Evolutionary conservation across 2,797 vertebrate genomes (phyloP), one percentile per base, ranked within the genome.

Genomic region (Trachops cirrhosus): DNA sequence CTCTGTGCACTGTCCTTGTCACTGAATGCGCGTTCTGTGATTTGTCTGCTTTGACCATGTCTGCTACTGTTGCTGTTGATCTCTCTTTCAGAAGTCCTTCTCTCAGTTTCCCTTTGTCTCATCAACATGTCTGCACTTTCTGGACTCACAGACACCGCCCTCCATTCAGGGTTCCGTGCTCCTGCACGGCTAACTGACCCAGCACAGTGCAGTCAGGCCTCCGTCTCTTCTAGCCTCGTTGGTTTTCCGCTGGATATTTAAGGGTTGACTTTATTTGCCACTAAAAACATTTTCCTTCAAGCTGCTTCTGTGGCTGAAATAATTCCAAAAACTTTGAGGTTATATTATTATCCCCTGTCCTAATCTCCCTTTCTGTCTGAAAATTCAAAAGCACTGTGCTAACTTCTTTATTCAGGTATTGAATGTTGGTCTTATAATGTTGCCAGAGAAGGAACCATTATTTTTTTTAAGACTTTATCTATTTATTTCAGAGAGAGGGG

Each of bases 271-370:
- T 62, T 87, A 41, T 67, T 89, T 84, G 21, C 10, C 52, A 18
- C 39, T 39, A 19, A 87, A 86, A 93, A 73, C 37, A 34, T 77
- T 90, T 97, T 89, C 32, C 73, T 95, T 87, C 26, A 77, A 54
- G 34, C 18, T 68, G 15, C 29, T 95, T 86, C 73, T 62, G 3
- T 54, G 37, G 89, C 41, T 82, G 54, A 41, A 95, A 89, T 6
- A 88, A 96, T 90, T 85, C 19, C 34, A 50, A 75, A 86, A 59
- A 19, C 48, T 93, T 93, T 75, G 64, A 12, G 18, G n/a, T 70
- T 79, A 64, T n/a, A 48, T 46, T 93, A 41, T 78, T 52, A 86
- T 70, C 26, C 94, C 59, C 44, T 92, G 74, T 82, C 48, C 37
- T 94, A 48, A 70, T 86, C 37, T 93, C 8, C 37, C 59, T 68